Evolutionary conservation across 2,797 vertebrate species (phyloP).

Genomic region (Coreius guichenoti): DNA sequence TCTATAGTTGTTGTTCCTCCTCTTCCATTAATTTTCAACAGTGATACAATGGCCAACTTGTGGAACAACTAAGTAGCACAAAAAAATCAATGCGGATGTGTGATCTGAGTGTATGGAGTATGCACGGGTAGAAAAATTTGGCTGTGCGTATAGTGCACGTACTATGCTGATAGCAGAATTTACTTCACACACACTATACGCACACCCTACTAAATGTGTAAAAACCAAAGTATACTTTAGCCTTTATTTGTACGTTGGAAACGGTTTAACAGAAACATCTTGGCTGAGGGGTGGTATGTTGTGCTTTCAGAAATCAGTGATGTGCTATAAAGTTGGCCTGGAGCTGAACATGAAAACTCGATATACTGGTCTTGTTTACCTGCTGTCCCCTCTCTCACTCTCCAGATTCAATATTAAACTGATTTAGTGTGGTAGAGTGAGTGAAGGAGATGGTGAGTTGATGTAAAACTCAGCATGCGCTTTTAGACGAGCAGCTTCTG

Average conservation of each 20-base stretch:
- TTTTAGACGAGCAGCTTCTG: constrained; percentile 14
- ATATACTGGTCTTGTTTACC: constrained; percentile 62
- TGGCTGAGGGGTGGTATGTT: neutral
- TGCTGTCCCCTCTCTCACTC: constrained; percentile 32
- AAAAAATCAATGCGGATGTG: neutral
- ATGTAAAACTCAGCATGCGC: neutral
- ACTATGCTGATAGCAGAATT: neutral
- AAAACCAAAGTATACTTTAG: neutral
- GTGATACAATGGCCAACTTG: neutral
- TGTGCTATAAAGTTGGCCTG: constrained; percentile 25
- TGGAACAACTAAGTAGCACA: neutral
- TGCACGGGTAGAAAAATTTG: neutral
- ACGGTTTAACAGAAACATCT: neutral
- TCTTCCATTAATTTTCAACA: neutral
- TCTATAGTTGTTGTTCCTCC: neutral
- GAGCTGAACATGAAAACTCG: constrained; percentile 65
- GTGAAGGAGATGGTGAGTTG: neutral
- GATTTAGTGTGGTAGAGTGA: constrained; percentile 9
- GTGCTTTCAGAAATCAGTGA: constrained; percentile 21
- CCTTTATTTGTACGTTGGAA: neutral
- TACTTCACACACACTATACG: neutral
- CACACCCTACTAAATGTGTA: neutral
- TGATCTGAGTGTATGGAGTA: neutral
- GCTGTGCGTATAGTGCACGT: neutral
- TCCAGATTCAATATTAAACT: constrained; percentile 32